phyloP scores from a whole-genome alignment of 2,888 invertebrate genomes.

The Epirrita christyi region DNA sequence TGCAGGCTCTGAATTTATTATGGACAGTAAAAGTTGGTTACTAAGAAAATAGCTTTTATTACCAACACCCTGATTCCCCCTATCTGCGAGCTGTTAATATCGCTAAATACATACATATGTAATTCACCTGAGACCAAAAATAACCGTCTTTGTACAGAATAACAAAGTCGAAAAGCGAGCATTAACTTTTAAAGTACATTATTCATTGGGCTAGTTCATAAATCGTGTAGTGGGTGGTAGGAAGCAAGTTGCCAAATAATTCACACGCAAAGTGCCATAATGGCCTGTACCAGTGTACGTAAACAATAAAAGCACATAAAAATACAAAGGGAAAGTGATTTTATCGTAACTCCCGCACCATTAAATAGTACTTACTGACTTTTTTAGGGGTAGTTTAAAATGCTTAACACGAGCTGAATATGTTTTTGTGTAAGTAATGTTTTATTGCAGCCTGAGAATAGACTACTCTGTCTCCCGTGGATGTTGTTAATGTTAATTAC shows the following conservation, averaged over 20 bases:
- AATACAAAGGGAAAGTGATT: slow-evolving; percentile 65
- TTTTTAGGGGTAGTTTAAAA: slow-evolving; percentile 19
- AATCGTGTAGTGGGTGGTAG: slow-evolving; percentile 68
- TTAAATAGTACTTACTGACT: slow-evolving; percentile 8
- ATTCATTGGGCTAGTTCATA: slow-evolving; percentile 55
- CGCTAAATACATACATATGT: too few relatives aligned
- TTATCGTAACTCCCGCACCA: slow-evolving; percentile 34
- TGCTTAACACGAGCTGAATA: slow-evolving; percentile 6
- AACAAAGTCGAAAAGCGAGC: slow-evolving; percentile 13
- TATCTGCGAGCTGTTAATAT: too few relatives aligned
- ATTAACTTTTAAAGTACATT: slow-evolving; percentile 26
- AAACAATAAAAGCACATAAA: slow-evolving; percentile 76
- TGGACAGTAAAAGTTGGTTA: too few relatives aligned
- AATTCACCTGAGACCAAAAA: too few relatives aligned
- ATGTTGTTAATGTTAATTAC: too few relatives aligned
- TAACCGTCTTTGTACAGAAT: not conserved
- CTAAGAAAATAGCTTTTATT: too few relatives aligned
- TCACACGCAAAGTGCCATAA: slow-evolving; percentile 72
- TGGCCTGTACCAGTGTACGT: slow-evolving; percentile 60
- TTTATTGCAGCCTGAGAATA: slow-evolving; percentile 13
- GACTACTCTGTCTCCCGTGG: too few relatives aligned
- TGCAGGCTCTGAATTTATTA: too few relatives aligned
- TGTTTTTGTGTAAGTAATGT: slow-evolving; percentile 3
- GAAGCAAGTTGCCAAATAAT: slow-evolving; percentile 73
- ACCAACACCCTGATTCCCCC: too few relatives aligned